Base-by-base conservation (phyloP, 37 sponge, comb jelly and placozoan genomes). In the Eunapius fragilis region DNA sequence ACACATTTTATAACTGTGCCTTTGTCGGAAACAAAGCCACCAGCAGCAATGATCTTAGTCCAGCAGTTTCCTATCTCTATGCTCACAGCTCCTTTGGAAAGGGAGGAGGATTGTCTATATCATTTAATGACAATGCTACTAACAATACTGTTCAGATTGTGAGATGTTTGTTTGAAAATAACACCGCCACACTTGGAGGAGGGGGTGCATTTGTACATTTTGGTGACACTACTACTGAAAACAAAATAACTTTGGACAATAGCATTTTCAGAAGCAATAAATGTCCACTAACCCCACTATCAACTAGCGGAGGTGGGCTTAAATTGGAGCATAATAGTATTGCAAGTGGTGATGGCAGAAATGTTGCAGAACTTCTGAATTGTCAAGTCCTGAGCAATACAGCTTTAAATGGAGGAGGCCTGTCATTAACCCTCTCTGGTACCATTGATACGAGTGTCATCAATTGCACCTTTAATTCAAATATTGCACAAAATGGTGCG, bases 21-120 rank as follows among this genome's bases (percentile, higher is more conserved):
- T 45, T 45, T 45, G 47, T 45, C 47, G 7, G 9, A 9, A 45
- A 45, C 47, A 45, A 11, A 45, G 47, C 47, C 47, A 45, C 47
- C 4, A 9, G 47, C 7, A 45, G 47, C n/a, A n/a, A n/a, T 45
- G 47, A 45, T 45, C 47, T 45, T 4, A 71, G 0, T 30, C 67
- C 30, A 31, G 26, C 77, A 6, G 10, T 88, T 69, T 88, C 92
- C 0, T 69, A 48, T 5, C 24, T 49, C 17, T 6, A 23, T 10
- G 47, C 83, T 26, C 92, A 91, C 49, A 30, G 25, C 27, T 80
- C 87, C 12, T 87, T 87, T 74, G 87, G 87, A 23, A 28, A 80
- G 22, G 92, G 92, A 2, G 91, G 91, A 45, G 92, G 92, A 3
- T 76, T 91, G 32, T 91, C 92, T 13, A 77, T 91, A 2, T 87